These are phyloP conservation scores for Folsomia manolachei DNA, from an alignment of 2,888 invertebrate genomes.

Conservation along the genomic window DNA sequence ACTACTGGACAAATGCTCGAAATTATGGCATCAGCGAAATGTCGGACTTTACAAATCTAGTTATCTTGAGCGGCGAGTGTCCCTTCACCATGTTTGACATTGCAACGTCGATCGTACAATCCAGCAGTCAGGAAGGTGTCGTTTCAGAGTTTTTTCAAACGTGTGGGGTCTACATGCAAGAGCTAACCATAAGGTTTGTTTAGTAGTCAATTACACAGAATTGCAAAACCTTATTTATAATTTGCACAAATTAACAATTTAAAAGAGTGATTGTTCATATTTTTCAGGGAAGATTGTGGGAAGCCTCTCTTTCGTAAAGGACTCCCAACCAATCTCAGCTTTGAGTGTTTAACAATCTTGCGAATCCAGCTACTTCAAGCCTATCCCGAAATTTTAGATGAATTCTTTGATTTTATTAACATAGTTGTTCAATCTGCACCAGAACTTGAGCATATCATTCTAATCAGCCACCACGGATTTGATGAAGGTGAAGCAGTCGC, in stretches of 20 bases:
- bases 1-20: constrained; percentile 42
- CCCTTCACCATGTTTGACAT: constrained; percentile 38
- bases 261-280: neutral
- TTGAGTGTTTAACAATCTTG: constrained; percentile 22
- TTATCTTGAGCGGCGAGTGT: constrained; percentile 25
- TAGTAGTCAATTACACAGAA: neutral
- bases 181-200: constrained; percentile 24
- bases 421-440: constrained; percentile 26
- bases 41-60: constrained; percentile 29
- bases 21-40: constrained; percentile 40
- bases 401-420: constrained; percentile 32
- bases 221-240: too few species aligned
- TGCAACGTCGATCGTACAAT: constrained; percentile 34
- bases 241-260: neutral
- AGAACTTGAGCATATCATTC: constrained; percentile 21
- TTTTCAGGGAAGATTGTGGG: constrained; percentile 37
- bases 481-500: constrained; percentile 33
- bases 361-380: constrained; percentile 35
- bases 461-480: constrained; percentile 39
- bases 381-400: constrained; percentile 9
- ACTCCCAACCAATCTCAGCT: constrained; percentile 14
- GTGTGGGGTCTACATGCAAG: constrained; percentile 24
- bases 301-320: constrained; percentile 26
- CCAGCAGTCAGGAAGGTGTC: constrained; percentile 13
- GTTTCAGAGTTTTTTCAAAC: constrained; percentile 27